phyloP scores from a whole-genome alignment of 2,888 invertebrate species.

The Pseudococcus viburni region DNA sequence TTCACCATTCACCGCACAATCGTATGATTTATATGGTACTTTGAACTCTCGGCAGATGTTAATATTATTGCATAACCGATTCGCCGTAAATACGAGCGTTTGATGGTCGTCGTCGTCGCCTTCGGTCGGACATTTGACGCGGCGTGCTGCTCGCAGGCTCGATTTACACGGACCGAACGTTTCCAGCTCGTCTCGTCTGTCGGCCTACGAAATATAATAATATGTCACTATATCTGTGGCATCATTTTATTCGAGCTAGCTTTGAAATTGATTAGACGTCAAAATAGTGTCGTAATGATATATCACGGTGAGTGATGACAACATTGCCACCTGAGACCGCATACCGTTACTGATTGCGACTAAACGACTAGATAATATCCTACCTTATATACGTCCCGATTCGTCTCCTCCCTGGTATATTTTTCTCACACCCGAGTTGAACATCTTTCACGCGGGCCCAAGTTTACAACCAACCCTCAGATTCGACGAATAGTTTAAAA shows the following conservation, averaged over 20 bases:
- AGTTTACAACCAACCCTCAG: not conserved
- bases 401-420: not conserved
- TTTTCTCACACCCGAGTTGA: conserved; percentile 5
- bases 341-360: conserved; percentile 65
- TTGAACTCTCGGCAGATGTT: conserved; percentile 35
- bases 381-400: conserved; percentile 24
- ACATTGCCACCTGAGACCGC: conserved; percentile 64
- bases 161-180: not conserved
- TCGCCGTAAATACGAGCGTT: conserved; percentile 19
- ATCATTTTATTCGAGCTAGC: conserved; percentile 49
- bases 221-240: conserved; percentile 54
- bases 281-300: conserved; percentile 65
- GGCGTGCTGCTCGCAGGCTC: not conserved
- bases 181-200: not conserved
- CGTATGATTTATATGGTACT: conserved; percentile 7
- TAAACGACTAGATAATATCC: conserved; percentile 65
- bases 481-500: conserved; percentile 59
- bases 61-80: conserved; percentile 46
- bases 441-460: conserved; percentile 19
- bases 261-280: conserved; percentile 65
- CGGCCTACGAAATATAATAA: conserved; percentile 40
- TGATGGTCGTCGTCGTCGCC: not conserved
- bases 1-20: not conserved
- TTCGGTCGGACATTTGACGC: conserved; percentile 2
- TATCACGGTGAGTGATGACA: conserved; percentile 65